Evolutionary conservation across 1,140 invertebrate species (phyloP), one percentile per base, ranked within the genome.

Genomic region (Teleopsis dalmanni): DNA sequence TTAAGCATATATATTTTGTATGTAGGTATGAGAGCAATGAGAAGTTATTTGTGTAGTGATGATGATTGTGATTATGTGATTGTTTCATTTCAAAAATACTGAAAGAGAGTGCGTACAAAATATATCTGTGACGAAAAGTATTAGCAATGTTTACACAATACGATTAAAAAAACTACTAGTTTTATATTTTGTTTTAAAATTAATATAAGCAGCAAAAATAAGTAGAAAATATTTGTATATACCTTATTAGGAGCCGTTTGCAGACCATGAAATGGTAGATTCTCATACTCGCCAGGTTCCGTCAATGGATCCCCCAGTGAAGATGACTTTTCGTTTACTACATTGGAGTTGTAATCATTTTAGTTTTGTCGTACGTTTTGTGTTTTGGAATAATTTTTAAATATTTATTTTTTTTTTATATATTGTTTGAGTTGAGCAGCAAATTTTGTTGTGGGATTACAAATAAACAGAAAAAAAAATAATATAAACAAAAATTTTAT

Each of bases 231-330:
- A 29, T 29, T 47, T 42, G 54, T 51, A 56, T 60, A 74, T 81
- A 93, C 90, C 84, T 92, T 92, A 72, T 89, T 90, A 59, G 87
- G 87, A 56, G 88, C 84, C 64, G 86, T 84, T 75, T 91, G 88
- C 60, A 92, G 83, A 58, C 88, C 88, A 72, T 93, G 89, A 78
- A 94, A 94, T 50, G 90, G 88, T 63, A 94, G 78, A 73, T 94
- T 94, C 76, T 94, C 89, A 76, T 93, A 94, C 71, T 91, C 88
- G 53, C 85, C 85, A 70, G 76, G 76, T 64, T 71, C 68, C 62
- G 67, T 66, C 54, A 68, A 69, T 58, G 67, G 67, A 67, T 71
- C 67, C 62, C 56, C 65, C 61, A 68, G 57, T 59, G 60, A 64
- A 60, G 67, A 70, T 49, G 67, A 70, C 57, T 70, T 70, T 57